Evolutionary conservation across 2,888 invertebrate genomes (phyloP), one percentile per base, ranked within the genome.

Genomic region (Nudaria mundana): DNA sequence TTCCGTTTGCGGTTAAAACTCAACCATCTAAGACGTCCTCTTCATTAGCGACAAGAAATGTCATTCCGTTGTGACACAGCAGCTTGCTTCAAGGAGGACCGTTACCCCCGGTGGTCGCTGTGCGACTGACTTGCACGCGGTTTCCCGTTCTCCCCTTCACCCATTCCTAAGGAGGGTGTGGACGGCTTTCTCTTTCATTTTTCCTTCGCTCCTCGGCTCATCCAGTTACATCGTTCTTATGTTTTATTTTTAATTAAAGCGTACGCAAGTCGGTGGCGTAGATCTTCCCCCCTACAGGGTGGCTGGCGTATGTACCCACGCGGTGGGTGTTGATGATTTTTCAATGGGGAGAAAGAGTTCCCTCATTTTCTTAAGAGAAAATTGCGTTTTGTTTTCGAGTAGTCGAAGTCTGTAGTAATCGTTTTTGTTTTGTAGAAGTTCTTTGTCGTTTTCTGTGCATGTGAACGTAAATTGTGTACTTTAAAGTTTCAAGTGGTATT

Each of bases 181-280:
- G 84, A 70, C 85, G 83, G 83, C 87, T 88, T 87, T 88, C 88
- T 88, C 88, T 88, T 88, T 87, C 88, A 88, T 88, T 88, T 88
- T 88, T 88, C 88, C 86, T 88, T 85, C 87, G 81, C 87, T 87
- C 86, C 84, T 86, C 85, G 80, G 86, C 88, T 88, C 88, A 88
- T 88, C 88, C 88, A 88, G 88, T 88, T 88, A 88, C 88, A 88
- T 87, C 86, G 87, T 88, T 88, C 88, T 88, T 88, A 88, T 88
- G 88, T 88, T 88, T 88, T 88, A 88, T 88, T 88, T 88, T 88
- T 88, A 88, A 88, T 88, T 88, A 88, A 88, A 88, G 87, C 88
- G 87, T 88, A 88, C 88, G 88, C 88, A 88, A 88, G 87, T 87
- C 83, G 87, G 73, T 82, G 79, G 85, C 82, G 85, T 85, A 85